phyloP scores from a whole-genome alignment of 2,113 vertebrate genomes.

The Galemys pyrenaicus region DNA sequence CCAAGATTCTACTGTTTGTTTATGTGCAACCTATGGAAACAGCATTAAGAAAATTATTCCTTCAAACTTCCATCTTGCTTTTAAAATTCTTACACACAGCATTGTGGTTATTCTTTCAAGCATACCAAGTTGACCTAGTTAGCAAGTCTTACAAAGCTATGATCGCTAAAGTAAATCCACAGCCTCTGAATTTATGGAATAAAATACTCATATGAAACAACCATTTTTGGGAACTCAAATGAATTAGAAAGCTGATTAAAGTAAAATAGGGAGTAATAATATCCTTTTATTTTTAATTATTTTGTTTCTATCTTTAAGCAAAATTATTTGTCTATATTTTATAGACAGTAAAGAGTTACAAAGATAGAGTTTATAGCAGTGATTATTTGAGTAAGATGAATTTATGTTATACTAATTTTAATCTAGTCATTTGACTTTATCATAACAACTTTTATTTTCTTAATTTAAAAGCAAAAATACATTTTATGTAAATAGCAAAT shows the following conservation, averaged over 20 bases:
- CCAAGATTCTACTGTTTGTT: slow-evolving; percentile 46
- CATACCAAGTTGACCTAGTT: not conserved
- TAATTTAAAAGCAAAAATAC: slow-evolving; percentile 47
- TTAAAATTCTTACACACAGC: slow-evolving; percentile 34
- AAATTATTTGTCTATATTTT: slow-evolving; percentile 9
- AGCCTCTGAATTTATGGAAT: not conserved
- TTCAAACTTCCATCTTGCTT: slow-evolving; percentile 46
- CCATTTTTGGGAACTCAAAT: slow-evolving; percentile 15
- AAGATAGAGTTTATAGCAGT: slow-evolving; percentile 12
- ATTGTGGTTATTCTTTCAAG: not conserved
- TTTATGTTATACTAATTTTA: slow-evolving; percentile 53
- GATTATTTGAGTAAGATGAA: slow-evolving; percentile 59
- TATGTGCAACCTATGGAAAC: slow-evolving; percentile 45
- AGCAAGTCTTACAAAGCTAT: slow-evolving; percentile 4
- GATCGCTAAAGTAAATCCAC: slow-evolving; percentile 23
- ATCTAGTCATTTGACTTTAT: slow-evolving; percentile 65
- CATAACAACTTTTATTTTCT: slow-evolving; percentile 64
- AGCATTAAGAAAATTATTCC: slow-evolving; percentile 51
- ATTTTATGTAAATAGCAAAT: slow-evolving; percentile 59
- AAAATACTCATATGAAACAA: not conserved
- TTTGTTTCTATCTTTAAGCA: slow-evolving; percentile 49
- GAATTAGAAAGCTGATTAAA: not conserved
- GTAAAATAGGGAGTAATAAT: slow-evolving; percentile 14
- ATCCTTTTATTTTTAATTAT: slow-evolving; percentile 51
- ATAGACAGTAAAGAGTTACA: slow-evolving; percentile 6